phyloP scores from a whole-genome alignment of 2,797 vertebrate species.

The Bradypodion ventrale region DNA sequence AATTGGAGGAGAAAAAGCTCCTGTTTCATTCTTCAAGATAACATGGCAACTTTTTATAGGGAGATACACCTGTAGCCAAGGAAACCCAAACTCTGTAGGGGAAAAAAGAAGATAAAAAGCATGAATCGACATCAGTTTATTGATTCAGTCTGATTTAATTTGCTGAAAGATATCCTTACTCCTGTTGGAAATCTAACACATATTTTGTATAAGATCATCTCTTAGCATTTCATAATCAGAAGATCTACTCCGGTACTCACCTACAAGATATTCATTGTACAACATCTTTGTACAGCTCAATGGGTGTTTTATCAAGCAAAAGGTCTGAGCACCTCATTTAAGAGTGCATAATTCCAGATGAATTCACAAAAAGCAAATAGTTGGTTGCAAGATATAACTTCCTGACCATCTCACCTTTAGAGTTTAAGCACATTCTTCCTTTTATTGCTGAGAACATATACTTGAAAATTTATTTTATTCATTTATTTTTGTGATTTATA shows the following conservation, averaged over 20 bases:
- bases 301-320: background rate
- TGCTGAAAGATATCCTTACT: background rate
- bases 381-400: background rate
- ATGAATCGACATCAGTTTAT: background rate
- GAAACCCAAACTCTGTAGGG: conserved; percentile 28
- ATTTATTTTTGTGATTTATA: too few species aligned
- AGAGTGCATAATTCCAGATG: background rate
- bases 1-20: conserved; percentile 36
- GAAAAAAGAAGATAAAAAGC: background rate
- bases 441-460: background rate
- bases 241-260: background rate
- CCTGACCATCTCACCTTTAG: background rate
- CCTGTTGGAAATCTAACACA: background rate
- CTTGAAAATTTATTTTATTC: too few species aligned
- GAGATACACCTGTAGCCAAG: conserved; percentile 21
- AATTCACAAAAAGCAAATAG: background rate
- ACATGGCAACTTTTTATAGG: conserved; percentile 44
- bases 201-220: background rate
- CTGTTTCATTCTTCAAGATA: conserved; percentile 34
- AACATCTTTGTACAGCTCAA: background rate
- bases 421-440: background rate
- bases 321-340: background rate
- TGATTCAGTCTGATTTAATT: background rate
- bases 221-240: background rate
- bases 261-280: background rate